phyloP scores from a whole-genome alignment of 2,888 invertebrate genomes.

The Yponomeuta evonymella region DNA sequence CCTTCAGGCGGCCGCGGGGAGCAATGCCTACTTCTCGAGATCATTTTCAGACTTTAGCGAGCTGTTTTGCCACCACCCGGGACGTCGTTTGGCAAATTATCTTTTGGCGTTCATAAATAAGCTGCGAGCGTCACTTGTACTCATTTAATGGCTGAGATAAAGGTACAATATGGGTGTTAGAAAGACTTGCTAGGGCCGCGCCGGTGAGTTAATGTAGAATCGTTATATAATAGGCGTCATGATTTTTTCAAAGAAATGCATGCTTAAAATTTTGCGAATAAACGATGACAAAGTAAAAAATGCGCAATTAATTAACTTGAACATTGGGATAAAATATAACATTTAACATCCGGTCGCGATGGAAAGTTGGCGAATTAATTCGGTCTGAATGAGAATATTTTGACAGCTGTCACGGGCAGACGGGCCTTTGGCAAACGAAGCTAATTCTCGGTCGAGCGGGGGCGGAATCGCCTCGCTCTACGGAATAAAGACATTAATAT shows the following conservation, averaged over 20 bases:
- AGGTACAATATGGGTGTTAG: not conserved
- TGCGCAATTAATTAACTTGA: conserved; percentile 17
- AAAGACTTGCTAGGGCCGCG: not conserved
- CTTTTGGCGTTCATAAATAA: conserved; percentile 29
- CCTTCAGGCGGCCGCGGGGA: conserved; percentile 58
- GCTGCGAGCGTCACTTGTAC: conserved; percentile 18
- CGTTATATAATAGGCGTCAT: too few relatives aligned
- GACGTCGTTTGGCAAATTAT: conserved; percentile 49
- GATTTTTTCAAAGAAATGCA: too few relatives aligned
- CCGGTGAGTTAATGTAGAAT: not conserved
- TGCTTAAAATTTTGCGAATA: not conserved
- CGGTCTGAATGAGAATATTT: conserved; percentile 56
- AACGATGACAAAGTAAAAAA: not conserved
- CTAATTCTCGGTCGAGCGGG: conserved; percentile 39
- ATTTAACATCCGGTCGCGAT: conserved; percentile 24
- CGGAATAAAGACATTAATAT: conserved; percentile 37
- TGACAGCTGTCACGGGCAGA: conserved; percentile 65
- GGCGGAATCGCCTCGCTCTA: conserved; percentile 35
- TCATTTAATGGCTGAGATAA: conserved; percentile 16
- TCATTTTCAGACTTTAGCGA: conserved; percentile 68
- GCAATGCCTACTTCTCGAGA: conserved; percentile 65
- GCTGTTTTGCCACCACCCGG: conserved; percentile 34
- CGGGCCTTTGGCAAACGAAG: conserved; percentile 66
- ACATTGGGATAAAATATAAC: conserved; percentile 22
- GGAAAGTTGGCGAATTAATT: conserved; percentile 35